Conservation (phyloP, 2,888 invertebrate species). For the Catocala sponsa region DNA sequence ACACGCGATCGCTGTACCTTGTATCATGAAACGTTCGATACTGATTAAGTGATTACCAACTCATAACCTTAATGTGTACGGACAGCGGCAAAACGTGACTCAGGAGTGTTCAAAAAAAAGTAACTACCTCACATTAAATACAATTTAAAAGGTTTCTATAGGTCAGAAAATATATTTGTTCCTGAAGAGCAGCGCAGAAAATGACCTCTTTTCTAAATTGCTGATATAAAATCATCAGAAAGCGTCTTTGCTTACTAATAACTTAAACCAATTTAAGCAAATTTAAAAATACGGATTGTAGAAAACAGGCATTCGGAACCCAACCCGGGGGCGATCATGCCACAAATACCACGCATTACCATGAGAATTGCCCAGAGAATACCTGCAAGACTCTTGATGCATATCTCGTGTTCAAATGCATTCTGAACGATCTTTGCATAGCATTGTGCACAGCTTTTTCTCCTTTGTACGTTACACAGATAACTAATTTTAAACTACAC, state of each 20-base stretch:
- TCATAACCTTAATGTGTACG: not conserved
- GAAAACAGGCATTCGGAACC: slow-evolving; percentile 17
- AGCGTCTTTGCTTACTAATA: not conserved
- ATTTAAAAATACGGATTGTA: slow-evolving; percentile 14
- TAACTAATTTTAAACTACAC: slow-evolving; percentile 40
- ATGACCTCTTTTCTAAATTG: too few species aligned
- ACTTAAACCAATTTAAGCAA: slow-evolving; percentile 15
- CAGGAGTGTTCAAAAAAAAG: too few species aligned
- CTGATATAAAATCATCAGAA: too few species aligned
- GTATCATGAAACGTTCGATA: slow-evolving; percentile 14
- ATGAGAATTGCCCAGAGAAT: slow-evolving; percentile 67
- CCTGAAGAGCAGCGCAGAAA: too few species aligned
- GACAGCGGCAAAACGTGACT: too few species aligned
- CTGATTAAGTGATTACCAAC: slow-evolving; percentile 28
- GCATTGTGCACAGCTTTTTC: slow-evolving; percentile 36
- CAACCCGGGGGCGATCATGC: slow-evolving; percentile 45
- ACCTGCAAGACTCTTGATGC: slow-evolving; percentile 60
- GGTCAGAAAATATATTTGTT: too few species aligned
- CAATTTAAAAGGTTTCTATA: too few species aligned
- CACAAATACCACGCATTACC: slow-evolving; percentile 65
- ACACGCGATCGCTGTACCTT: slow-evolving; percentile 29
- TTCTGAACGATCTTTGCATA: slow-evolving; percentile 40
- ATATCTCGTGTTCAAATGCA: slow-evolving; percentile 59
- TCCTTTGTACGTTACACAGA: slow-evolving; percentile 33
- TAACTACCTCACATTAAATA: too few species aligned